Conservation (phyloP, 2,113 vertebrate genomes). For the Fregetta grallaria region DNA sequence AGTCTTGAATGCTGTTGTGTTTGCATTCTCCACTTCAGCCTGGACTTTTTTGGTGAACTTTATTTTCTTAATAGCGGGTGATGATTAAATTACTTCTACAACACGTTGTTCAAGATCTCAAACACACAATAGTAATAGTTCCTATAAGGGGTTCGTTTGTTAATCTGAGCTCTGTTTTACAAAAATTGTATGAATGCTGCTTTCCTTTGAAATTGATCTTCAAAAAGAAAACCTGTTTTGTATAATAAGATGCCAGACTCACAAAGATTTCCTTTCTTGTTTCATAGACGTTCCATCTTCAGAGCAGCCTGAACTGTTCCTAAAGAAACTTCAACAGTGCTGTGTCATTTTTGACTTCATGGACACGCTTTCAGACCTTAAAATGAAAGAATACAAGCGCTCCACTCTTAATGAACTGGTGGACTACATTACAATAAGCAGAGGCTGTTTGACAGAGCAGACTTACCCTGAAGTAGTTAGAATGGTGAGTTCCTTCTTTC, state of each 20-base stretch:
- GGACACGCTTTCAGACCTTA: constrained; percentile 99
- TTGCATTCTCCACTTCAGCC: not conserved
- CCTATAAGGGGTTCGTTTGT: constrained; percentile 9
- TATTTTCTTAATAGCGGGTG: constrained; percentile 5
- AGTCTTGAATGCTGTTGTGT: not conserved
- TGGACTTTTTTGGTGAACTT: constrained; percentile 8
- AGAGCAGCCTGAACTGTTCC: constrained; percentile 99
- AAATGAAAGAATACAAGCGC: constrained; percentile 99
- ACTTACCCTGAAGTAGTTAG: constrained; percentile 99
- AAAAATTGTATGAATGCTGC: constrained; percentile 52
- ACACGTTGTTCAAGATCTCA: not conserved
- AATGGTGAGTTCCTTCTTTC: constrained; percentile 90
- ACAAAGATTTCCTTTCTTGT: constrained; percentile 75
- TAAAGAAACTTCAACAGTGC: constrained; percentile 99
- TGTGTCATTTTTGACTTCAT: constrained; percentile 99
- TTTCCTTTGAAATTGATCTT: constrained; percentile 73
- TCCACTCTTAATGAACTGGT: constrained; percentile 99
- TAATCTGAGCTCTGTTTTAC: constrained; percentile 65
- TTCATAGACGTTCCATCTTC: constrained; percentile 92
- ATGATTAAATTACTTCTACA: not conserved
- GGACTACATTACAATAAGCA: constrained; percentile 99
- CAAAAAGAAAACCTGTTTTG: constrained; percentile 73
- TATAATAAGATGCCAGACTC: constrained; percentile 74
- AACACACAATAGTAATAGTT: not conserved
- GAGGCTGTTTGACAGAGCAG: constrained; percentile 98